phyloP scores from a whole-genome alignment of 2,797 vertebrate species.

The Gallinago stenura region DNA sequence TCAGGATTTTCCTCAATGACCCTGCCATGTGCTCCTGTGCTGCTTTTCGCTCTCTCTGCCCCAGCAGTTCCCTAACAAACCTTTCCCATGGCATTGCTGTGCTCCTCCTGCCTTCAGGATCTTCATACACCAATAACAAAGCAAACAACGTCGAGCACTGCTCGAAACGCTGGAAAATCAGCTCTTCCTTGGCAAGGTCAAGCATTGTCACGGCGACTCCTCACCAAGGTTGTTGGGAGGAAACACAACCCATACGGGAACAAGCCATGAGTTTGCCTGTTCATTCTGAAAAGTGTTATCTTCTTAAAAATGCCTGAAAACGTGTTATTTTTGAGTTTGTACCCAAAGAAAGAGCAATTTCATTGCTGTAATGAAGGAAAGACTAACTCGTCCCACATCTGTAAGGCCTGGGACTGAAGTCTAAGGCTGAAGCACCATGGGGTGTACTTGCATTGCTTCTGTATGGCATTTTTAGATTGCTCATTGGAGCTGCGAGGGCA shows the following conservation, averaged over 20 bases:
- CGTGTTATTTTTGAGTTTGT: background rate
- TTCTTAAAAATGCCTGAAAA: background rate
- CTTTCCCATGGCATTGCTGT: background rate
- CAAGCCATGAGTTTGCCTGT: accelerated
- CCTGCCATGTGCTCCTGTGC: background rate
- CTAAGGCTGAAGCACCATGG: background rate
- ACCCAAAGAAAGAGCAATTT: background rate
- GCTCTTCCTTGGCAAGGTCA: background rate
- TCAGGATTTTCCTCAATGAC: background rate
- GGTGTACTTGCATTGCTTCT: accelerated
- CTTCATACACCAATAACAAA: background rate
- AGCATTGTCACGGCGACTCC: background rate
- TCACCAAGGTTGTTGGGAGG: background rate
- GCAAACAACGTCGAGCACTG: background rate
- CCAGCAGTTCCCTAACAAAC: background rate
- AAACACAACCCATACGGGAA: background rate
- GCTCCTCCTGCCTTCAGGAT: background rate
- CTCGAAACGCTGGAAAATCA: background rate
- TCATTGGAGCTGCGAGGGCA: background rate
- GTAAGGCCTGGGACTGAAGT: background rate
- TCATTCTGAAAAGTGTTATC: background rate
- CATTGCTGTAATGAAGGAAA: background rate
- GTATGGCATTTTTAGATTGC: background rate
- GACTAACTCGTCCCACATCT: background rate
- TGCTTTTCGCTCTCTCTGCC: background rate